Evolutionary conservation across 1,140 invertebrate genomes (phyloP).

Genomic region (Drosophila burlai): DNA sequence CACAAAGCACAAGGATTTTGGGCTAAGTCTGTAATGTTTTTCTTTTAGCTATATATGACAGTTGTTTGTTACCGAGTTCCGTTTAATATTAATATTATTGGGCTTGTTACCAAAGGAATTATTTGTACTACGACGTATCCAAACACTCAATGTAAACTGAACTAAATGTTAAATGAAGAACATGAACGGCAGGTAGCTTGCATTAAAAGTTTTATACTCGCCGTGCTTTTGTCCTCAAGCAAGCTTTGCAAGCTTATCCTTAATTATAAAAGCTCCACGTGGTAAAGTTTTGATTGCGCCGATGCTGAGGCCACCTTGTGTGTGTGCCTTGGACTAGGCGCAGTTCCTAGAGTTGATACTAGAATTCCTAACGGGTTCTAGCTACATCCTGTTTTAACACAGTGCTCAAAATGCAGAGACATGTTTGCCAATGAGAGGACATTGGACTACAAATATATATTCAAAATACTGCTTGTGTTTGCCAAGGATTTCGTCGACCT

Average conservation of each 20-base stretch:
- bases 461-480: too few relatives aligned
- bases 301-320: not conserved
- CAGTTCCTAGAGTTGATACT: not conserved
- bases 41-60: not conserved
- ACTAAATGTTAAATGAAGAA: constrained; percentile 14
- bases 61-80: too few relatives aligned
- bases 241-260: constrained; percentile 3
- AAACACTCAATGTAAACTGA: constrained; percentile 11
- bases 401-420: not conserved
- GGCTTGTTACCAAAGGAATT: constrained; percentile 2
- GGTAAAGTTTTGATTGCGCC: not conserved
- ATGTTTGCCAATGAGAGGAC: not conserved
- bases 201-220: constrained; percentile 1
- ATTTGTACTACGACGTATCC: constrained; percentile 4
- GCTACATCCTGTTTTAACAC: not conserved
- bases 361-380: not conserved
- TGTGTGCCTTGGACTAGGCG: not conserved
- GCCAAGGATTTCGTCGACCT: too few relatives aligned
- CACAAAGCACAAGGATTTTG: not conserved
- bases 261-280: not conserved
- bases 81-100: not conserved
- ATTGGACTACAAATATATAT: not conserved
- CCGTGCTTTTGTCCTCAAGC: not conserved
- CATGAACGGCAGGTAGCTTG: not conserved
- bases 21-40: not conserved